phyloP scores from a whole-genome alignment of 2,113 vertebrate genomes.

The Heteronetta atricapilla region DNA sequence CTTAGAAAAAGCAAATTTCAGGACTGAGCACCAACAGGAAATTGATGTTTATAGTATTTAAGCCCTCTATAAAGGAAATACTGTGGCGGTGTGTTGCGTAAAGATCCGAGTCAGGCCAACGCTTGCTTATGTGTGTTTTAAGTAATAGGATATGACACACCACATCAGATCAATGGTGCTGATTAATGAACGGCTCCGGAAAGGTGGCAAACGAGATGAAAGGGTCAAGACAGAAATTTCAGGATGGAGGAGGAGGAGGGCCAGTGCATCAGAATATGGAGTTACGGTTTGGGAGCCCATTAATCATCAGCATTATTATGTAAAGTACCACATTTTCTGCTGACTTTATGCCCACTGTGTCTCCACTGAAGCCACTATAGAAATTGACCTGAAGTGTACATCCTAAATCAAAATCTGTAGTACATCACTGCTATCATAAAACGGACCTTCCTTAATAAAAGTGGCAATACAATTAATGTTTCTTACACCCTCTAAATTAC shows the following conservation, averaged over 20 bases:
- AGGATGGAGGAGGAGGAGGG: constrained; percentile 48
- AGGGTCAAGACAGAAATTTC: constrained; percentile 58
- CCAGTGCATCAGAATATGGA: constrained; percentile 34
- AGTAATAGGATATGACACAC: constrained; percentile 54
- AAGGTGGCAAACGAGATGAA: constrained; percentile 51
- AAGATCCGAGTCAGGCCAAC: constrained; percentile 12
- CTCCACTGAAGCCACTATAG: constrained; percentile 27
- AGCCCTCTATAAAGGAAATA: constrained; percentile 41
- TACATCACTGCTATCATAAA: constrained; percentile 26
- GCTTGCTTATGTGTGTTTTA: constrained; percentile 31
- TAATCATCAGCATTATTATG: constrained; percentile 53
- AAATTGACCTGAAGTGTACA: constrained; percentile 15
- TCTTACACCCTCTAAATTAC: constrained; percentile 43
- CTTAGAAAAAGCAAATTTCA: neutral
- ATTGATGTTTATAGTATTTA: constrained; percentile 21
- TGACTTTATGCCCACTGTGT: constrained; percentile 46
- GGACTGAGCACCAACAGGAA: neutral
- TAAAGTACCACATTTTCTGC: constrained; percentile 46
- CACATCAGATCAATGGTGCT: constrained; percentile 54
- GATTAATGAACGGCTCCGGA: constrained; percentile 65
- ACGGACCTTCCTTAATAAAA: constrained; percentile 35
- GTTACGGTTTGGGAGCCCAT: constrained; percentile 35
- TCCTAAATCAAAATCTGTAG: constrained; percentile 51
- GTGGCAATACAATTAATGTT: neutral
- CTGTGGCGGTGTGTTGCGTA: neutral